Evolutionary conservation across 2,888 invertebrate species (phyloP), one percentile per base, ranked within the genome.

Genomic region (Phymatocera aterrima): DNA sequence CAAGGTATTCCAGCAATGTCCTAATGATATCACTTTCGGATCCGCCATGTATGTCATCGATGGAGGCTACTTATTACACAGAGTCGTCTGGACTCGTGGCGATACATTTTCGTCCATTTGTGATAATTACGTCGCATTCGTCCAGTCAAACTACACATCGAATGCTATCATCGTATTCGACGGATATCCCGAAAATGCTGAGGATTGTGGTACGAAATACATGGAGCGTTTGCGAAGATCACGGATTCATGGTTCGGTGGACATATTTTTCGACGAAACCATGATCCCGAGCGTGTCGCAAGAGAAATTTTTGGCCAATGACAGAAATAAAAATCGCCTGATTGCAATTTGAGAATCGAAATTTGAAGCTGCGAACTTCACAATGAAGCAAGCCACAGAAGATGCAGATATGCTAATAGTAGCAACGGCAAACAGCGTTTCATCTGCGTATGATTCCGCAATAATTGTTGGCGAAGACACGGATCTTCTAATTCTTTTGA

Each of bases 401-500:
- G 80, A 81, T 78, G 82, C 78, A 10, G 80, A 81, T 70, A 18
- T 34, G 18, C 28, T 78, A 1, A 81, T 81, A 18, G 78, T 81
- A 37, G 21, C 78, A 80, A 80, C 79, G 12, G n/a, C 77, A 37
- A 34, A 31, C 70, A 24, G 77, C 79, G 40, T 48, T 54, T 43
- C 48, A 24, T n/a, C n/a, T n/a, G n/a, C 46, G 8, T 60, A 15
- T 40, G 61, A 77, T 60, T 77, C 60, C 10, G 72, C 10, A 34
- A 31, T 28, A 18, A 79, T 85, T 34, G 81, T 84, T 6, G 82
- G 78, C 10, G 80, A 83, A 72, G 84, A 85, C 57, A 80, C 83
- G 15, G 87, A 87, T 81, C 64, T 86, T 12, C 79, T 87, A 18
- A 84, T 85, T n/a, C 80, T 87, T 31, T 79, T 84, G 65, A 80